Base-by-base conservation (phyloP, 2,113 vertebrate species). In the Cochlearius cochlearius region DNA sequence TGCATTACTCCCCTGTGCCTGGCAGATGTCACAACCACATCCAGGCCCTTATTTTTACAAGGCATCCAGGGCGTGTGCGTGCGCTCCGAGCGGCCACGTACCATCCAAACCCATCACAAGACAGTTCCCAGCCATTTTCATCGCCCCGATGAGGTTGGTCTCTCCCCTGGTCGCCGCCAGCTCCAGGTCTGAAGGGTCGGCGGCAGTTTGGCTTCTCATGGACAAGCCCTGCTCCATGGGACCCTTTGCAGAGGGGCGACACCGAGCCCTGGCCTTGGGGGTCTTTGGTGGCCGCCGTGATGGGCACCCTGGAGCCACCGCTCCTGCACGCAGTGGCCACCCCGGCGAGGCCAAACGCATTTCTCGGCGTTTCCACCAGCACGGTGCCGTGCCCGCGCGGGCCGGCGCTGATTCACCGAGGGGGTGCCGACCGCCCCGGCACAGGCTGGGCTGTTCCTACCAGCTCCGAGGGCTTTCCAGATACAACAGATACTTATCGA, bases 171-270 rank as follows among this genome's bases (percentile, higher is more conserved):
- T 43, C 5, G 27, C 60, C 71, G 15, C 16, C 11, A 5, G 22
- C 39, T 36, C 18, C 3, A 0, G 3, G 19, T 25, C 1, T 4
- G 52, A 12, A 39, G 50, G 27, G 0, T 9, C 0, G 0, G 68
- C 49, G 43, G 17, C 7, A 1, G 3, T 45, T 25, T 4, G 74
- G 36, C 18, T 63, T 30, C 34, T 68, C 5, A 0, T 1, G 13
- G 56, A 12, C 0, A 6, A 76, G 45, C 11, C n/a, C 43, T 2
- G 9, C 49, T 6, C 30, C 21, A 0, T 3, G 2, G 63, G 68
- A 67, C 8, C 30, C 2, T 23, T 25, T 22, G 14, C 18, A 32
- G 47, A 26, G 3, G 12, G 18, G 39, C 16, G 20, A 29, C 14
- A 0, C 29, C 0, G 1, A 16, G 21, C 0, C 9, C 5, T 2